Percentiles rank a stretch among this genome's conserved stretches.
Evolutionary conservation across 2,888 invertebrate species (phyloP).

Genomic region (Plebejus melissa): DNA sequence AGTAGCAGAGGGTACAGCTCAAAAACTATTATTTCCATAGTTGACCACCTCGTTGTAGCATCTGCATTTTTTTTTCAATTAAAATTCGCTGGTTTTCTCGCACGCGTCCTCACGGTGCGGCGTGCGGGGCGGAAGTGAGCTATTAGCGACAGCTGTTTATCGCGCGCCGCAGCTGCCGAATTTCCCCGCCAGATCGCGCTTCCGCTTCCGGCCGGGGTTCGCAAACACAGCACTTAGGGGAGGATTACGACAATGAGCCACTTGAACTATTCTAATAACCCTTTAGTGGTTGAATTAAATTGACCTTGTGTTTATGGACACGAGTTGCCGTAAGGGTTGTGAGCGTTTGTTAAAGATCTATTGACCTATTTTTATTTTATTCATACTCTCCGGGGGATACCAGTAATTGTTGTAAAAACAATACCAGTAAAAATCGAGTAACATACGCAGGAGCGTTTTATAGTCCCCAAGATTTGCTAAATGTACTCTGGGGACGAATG

Average conservation of each 20-base stretch:
- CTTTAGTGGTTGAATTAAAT: conserved; percentile 4
- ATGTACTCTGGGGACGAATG: no score
- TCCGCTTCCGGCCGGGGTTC: conserved; percentile 67
- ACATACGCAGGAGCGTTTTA: background rate
- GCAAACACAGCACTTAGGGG: conserved; percentile 32
- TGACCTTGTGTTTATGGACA: conserved; percentile 11
- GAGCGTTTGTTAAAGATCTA: background rate
- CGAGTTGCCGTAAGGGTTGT: background rate
- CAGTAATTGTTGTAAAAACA: no score
- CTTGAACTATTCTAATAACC: conserved; percentile 21
- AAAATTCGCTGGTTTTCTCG: conserved; percentile 8
- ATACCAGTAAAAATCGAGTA: background rate
- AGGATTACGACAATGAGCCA: conserved; percentile 18
- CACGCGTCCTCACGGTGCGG: conserved; percentile 44
- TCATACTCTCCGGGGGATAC: background rate
- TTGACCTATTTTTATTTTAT: background rate
- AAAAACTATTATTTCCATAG: no score
- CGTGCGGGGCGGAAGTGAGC: conserved; percentile 66
- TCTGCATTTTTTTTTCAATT: background rate
- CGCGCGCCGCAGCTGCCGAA: conserved; percentile 67
- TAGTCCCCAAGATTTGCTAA: no score
- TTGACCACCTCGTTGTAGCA: no score
- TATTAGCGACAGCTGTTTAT: conserved; percentile 60
- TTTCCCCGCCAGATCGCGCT: conserved; percentile 75
- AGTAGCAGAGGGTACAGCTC: no score